Conservation (phyloP, 2,113 vertebrate genomes). For the Gopherus flavomarginatus region DNA sequence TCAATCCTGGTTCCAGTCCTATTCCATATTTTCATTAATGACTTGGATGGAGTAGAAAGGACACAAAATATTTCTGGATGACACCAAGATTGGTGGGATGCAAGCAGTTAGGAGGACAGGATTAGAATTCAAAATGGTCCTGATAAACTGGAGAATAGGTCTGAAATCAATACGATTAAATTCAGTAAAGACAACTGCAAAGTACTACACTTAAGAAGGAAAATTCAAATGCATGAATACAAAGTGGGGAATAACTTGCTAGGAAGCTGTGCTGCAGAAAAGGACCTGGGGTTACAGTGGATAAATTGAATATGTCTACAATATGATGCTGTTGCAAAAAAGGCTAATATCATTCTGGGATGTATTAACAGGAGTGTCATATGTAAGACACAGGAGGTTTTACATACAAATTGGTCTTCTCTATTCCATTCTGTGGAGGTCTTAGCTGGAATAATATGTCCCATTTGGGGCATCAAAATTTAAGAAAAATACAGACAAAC, state of each 20-base stretch:
- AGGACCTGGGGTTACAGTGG: neutral
- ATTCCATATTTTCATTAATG: neutral
- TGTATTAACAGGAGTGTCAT: neutral
- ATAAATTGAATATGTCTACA: neutral
- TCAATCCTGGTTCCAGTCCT: neutral
- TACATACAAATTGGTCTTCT: neutral
- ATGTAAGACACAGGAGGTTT: neutral
- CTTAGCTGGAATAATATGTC: neutral
- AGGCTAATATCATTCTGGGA: neutral
- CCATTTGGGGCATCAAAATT: neutral
- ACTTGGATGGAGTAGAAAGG: neutral
- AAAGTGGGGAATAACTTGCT: neutral
- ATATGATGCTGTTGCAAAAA: neutral
- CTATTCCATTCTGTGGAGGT: neutral
- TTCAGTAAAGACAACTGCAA: neutral
- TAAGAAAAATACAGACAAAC: neutral
- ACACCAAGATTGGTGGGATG: neutral
- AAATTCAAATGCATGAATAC: neutral
- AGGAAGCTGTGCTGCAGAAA: neutral
- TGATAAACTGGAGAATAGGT: neutral
- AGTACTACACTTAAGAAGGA: neutral
- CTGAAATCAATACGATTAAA: neutral
- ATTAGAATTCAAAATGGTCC: neutral
- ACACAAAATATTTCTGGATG: neutral
- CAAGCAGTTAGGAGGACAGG: neutral